Percentiles rank a stretch among this genome's conserved stretches.
Conservation (phyloP, 2,797 vertebrate genomes). For the Vultur gryphus region DNA sequence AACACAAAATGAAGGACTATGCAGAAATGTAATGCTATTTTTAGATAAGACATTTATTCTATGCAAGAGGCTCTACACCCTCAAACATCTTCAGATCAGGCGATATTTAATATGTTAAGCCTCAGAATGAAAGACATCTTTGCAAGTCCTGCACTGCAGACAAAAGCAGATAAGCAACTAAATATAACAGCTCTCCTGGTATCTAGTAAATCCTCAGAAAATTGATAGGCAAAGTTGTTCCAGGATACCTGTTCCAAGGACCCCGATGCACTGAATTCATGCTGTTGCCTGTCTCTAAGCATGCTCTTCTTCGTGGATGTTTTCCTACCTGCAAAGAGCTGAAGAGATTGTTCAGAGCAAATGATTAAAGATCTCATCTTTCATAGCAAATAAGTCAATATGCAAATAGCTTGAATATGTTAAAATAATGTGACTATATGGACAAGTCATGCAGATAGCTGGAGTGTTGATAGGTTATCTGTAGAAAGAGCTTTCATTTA, state of each 20-base stretch:
- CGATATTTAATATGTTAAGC: conserved; percentile 11
- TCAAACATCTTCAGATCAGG: conserved; percentile 17
- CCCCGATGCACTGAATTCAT: not conserved
- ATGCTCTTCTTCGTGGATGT: not conserved
- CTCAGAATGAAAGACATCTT: conserved; percentile 26
- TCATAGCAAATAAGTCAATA: conserved; percentile 3
- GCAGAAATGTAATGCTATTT: conserved; percentile 10
- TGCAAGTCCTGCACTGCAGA: not conserved
- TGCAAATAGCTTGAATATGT: not conserved
- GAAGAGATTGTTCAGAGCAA: not conserved
- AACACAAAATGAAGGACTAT: conserved; percentile 1
- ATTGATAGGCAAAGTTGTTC: not conserved
- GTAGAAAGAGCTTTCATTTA: not conserved
- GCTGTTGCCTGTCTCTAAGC: not conserved
- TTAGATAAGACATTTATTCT: conserved; percentile 38
- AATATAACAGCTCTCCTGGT: conserved; percentile 9
- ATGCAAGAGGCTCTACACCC: not conserved
- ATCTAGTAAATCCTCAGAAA: conserved; percentile 32
- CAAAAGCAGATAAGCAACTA: conserved; percentile 39
- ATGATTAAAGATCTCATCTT: not conserved
- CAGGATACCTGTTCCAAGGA: not conserved
- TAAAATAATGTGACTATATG: not conserved
- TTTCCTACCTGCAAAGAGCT: not conserved
- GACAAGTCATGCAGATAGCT: not conserved
- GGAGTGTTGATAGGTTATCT: not conserved